A percentile compares a stretch with the other conserved stretches of the same genome.
Evolutionary conservation across 2,888 invertebrate genomes (phyloP).

Genomic region (Phortica magna): DNA sequence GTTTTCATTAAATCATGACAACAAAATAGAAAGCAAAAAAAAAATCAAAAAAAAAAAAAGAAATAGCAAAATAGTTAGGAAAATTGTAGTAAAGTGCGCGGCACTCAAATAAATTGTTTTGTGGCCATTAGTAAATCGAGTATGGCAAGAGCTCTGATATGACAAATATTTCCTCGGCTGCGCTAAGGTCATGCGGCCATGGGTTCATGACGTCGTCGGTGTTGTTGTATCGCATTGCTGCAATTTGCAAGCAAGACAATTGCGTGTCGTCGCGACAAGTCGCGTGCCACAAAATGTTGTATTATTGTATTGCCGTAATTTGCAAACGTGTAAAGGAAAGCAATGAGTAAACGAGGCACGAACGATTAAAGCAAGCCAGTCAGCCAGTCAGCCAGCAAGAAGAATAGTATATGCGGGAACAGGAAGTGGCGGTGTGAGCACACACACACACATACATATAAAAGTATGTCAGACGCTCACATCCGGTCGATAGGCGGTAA

Average conservation of each 20-base stretch:
- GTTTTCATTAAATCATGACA: neutral
- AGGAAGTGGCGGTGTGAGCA: neutral
- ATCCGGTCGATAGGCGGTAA: constrained; percentile 26
- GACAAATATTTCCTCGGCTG: neutral
- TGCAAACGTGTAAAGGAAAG: constrained; percentile 11
- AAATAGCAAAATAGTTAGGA: neutral
- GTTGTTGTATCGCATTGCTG: neutral
- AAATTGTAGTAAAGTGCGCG: neutral
- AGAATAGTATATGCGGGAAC: neutral
- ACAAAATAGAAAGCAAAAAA: neutral
- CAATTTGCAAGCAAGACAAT: constrained; percentile 22
- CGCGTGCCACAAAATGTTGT: constrained; percentile 18
- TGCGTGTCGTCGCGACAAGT: constrained; percentile 17
- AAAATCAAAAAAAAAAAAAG: no score
- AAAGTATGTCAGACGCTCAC: constrained; percentile 2
- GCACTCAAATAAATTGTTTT: neutral
- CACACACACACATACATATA: neutral
- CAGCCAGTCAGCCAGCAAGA: neutral
- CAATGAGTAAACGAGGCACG: neutral
- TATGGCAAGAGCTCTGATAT: neutral
- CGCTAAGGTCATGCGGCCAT: neutral
- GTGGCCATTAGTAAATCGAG: no score
- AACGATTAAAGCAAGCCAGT: neutral
- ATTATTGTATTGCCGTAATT: neutral
- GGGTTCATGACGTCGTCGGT: neutral